Evolutionary conservation across 2,888 invertebrate species (phyloP).

Genomic region (Cantharis rufa): DNA sequence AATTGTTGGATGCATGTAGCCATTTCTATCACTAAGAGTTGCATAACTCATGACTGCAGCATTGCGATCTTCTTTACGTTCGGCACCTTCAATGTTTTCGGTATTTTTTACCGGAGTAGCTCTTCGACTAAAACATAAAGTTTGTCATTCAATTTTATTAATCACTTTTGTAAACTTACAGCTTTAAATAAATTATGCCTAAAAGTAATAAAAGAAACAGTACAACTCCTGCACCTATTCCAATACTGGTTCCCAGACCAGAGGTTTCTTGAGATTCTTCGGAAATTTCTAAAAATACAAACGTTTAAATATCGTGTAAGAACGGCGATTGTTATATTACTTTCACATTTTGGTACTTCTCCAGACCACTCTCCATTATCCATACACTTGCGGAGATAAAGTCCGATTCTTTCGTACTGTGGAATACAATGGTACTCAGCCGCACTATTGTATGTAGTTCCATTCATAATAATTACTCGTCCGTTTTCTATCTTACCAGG

Average conservation of each 20-base stretch:
- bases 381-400: slow-evolving; percentile 80
- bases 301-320: background rate
- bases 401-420: slow-evolving; percentile 79
- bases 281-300: slow-evolving; percentile 56
- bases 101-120: slow-evolving; percentile 86
- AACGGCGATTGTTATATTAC: slow-evolving; percentile 46
- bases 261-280: slow-evolving; percentile 75
- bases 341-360: slow-evolving; percentile 81
- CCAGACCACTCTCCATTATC: slow-evolving; percentile 88
- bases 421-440: slow-evolving; percentile 90
- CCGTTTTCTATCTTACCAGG: slow-evolving; percentile 83
- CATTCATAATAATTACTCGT: slow-evolving; percentile 82
- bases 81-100: slow-evolving; percentile 84
- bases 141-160: background rate
- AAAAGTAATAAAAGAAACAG: slow-evolving; percentile 77
- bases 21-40: slow-evolving; percentile 73
- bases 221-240: slow-evolving; percentile 82
- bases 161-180: slow-evolving; percentile 62
- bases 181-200: slow-evolving; percentile 78
- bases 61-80: slow-evolving; percentile 82
- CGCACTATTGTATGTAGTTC: slow-evolving; percentile 82
- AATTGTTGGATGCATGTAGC: slow-evolving; percentile 44
- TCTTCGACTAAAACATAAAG: slow-evolving; percentile 66
- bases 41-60: slow-evolving; percentile 90
- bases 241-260: slow-evolving; percentile 78